Base-by-base conservation (phyloP, 92 coral and sea anemone species). In the Phenganax subtilis region DNA sequence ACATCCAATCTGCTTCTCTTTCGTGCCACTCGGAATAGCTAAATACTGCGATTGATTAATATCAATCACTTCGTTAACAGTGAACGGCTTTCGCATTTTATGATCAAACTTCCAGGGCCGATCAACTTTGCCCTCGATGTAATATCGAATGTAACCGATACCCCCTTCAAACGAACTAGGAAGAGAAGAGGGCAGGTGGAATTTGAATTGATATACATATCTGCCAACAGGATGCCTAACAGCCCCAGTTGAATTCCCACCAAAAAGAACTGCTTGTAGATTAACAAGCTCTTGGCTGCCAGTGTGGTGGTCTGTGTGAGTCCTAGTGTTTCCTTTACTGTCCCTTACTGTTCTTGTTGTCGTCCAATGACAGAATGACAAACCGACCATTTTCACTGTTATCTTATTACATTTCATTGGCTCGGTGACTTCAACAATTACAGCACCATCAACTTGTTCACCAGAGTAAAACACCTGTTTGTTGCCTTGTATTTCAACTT, bases 11-110 rank as follows among this genome's bases (percentile, higher is more conserved):
- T 61, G 67, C 25, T 61, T 61, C 67, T 1, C 25, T 61, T 61
- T 61, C n/a, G 17, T 17, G 1, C 67, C 67, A 61, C 67, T 61
- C 28, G 17, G 67, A 14, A 28, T 7, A 15, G 67, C 67, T 17
- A 6, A 12, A 17, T 61, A 61, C 67, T 61, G 67, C 1, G 67
- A 25, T 7, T 15, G 67, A 61, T 61, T 61, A 1, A 61, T 61
- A 61, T 61, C 67, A 17, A 61, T 61, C 67, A 61, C 67, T 61
- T 61, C 67, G 67, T 61, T 61, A 28, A 61, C 67, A 61, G 67
- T 61, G 67, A 61, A 61, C n/a, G 67, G 14, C 67, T 61, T 61
- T 17, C 67, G 67, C n/a, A 61, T 12, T 17, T 61, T 61, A 61
- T 61, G 67, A 61, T 61, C 67, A 61, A 61, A 61, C 25, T 61